Percentiles rank a stretch among this genome's conserved stretches.
Conservation (phyloP, 2,797 vertebrate genomes). For the Liparis tanakae region DNA sequence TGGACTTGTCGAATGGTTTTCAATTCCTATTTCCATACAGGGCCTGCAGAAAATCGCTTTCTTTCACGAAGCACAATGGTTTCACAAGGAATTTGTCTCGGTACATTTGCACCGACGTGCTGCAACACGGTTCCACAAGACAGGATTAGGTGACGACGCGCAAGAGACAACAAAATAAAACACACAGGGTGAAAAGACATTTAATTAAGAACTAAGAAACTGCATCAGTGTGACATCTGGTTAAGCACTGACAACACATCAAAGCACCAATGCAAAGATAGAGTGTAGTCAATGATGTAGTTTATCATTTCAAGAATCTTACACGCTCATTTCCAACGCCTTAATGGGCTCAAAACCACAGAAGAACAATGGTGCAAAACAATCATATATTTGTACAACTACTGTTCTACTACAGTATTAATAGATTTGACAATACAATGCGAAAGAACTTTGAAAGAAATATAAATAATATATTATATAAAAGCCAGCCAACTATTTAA, state of each 20-base stretch:
- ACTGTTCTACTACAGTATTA: background rate
- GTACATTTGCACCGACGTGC: slow-evolving; percentile 56
- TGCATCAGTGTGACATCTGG: background rate
- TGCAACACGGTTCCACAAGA: slow-evolving; percentile 57
- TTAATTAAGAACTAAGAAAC: slow-evolving; percentile 9
- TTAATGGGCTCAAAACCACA: background rate
- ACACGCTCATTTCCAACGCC: background rate
- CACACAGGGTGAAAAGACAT: slow-evolving; percentile 32
- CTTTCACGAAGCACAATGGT: slow-evolving; percentile 46
- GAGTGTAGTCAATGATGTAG: background rate
- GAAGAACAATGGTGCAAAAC: background rate
- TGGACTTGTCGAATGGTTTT: background rate
- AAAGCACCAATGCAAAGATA: background rate
- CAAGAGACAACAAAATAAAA: slow-evolving; percentile 1
- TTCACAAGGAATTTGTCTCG: slow-evolving; percentile 62
- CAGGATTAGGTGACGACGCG: slow-evolving; percentile 50
- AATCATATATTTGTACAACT: background rate
- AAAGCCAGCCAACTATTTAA: background rate
- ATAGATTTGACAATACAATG: slow-evolving; percentile 22
- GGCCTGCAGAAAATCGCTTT: slow-evolving; percentile 30
- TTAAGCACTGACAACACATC: background rate
- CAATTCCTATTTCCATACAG: slow-evolving; percentile 18
- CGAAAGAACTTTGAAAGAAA: slow-evolving; percentile 14
- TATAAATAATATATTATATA: slow-evolving; percentile 7
- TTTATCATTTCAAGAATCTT: background rate